Evolutionary conservation across 2,113 vertebrate species (phyloP), one percentile per base, ranked within the genome.

Genomic region (Octodon degus): DNA sequence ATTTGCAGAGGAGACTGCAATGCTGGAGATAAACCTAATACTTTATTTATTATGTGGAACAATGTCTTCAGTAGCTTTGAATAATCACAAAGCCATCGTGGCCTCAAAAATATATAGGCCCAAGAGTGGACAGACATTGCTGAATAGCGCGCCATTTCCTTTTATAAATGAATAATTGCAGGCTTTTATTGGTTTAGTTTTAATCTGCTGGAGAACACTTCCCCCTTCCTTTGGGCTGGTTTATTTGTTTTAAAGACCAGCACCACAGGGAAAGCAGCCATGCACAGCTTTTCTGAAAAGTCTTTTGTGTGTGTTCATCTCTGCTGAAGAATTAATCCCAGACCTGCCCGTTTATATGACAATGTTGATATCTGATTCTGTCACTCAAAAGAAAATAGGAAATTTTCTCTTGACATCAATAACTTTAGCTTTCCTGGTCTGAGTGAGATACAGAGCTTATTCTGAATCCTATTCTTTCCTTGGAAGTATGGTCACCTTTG

Each of bases 311-410:
- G 86, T 96, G 91, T 97, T 97, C 94, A 95, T 96, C 89, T 89
- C 50, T 76, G 53, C 89, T 16, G 47, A 96, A 85, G 70, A 96
- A 97, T 97, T 95, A 95, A 97, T 97, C 96, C 93, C 93, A 95
- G 90, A 91, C 93, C 86, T 92, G 76, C 30, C 85, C 95, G 67
- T 97, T 97, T 95, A 82, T 83, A 89, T 95, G 96, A 96, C 96
- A 97, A 74, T 86, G 97, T 90, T 97, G 96, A 96, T 98, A 97
- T 93, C 83, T 96, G 96, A 96, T 96, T 96, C 96, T 97, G 94
- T 96, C 96, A 95, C 87, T 98, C 97, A 97, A 92, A 92, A 77
- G 74, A 97, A 95, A 97, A 95, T 79, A 87, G 88, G 76, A 92
- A 96, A 86, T 43, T 86, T 95, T 96, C 50, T 93, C 62, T 90